Conservation (phyloP, 2,888 invertebrate species). For the Tillus elongatus region DNA sequence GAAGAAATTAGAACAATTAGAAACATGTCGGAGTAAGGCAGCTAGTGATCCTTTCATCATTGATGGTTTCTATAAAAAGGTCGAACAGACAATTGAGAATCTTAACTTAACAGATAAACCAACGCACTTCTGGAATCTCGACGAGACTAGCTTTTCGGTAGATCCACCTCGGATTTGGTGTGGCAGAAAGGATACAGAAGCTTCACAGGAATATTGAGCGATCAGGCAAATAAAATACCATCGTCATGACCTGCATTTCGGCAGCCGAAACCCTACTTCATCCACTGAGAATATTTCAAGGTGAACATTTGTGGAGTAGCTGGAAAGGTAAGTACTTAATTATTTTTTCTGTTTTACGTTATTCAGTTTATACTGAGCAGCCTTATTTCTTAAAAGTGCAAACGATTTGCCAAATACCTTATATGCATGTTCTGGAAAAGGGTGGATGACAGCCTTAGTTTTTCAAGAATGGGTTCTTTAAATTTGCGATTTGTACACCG, state of each 20-base stretch:
- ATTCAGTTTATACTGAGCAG: no score
- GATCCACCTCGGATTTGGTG: slow-evolving; percentile 18
- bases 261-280: slow-evolving; percentile 12
- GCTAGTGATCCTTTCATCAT: slow-evolving; percentile 18
- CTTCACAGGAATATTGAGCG: no score
- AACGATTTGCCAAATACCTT: slow-evolving; percentile 17
- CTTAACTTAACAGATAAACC: slow-evolving; percentile 16
- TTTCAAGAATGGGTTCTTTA: slow-evolving; percentile 18
- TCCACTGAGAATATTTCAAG: no score
- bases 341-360: no score
- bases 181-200: slow-evolving; percentile 18
- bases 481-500: slow-evolving; percentile 14
- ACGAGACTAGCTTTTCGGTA: slow-evolving; percentile 19
- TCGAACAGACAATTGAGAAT: no score
- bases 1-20: slow-evolving; percentile 18
- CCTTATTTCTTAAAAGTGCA: slow-evolving; percentile 12
- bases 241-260: slow-evolving; percentile 13
- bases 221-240: slow-evolving; percentile 14
- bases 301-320: no score
- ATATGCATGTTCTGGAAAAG: slow-evolving; percentile 19
- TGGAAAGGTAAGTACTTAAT: no score
- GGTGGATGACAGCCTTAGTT: slow-evolving; percentile 19
- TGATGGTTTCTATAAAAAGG: no score
- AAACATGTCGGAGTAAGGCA: slow-evolving; percentile 12
- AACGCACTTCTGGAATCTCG: slow-evolving; percentile 19